These are phyloP conservation scores for Siniperca knerii DNA, from an alignment of 2,113 vertebrate genomes.

Conservation along the genomic window DNA sequence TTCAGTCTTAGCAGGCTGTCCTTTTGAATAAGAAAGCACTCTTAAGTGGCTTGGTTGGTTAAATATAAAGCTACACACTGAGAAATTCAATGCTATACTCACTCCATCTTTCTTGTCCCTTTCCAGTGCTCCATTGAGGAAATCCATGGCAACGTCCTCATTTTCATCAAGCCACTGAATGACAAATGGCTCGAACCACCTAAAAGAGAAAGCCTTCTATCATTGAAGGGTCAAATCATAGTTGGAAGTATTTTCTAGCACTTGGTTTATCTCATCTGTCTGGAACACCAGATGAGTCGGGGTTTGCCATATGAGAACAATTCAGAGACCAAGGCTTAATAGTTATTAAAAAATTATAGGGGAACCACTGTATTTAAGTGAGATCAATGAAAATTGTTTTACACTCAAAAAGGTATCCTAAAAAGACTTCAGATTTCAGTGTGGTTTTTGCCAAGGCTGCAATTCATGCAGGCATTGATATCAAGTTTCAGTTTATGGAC, in stretches of 20 bases:
- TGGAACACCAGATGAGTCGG: neutral
- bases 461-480: constrained; percentile 32
- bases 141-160: constrained; percentile 97
- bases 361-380: neutral
- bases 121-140: constrained; percentile 95
- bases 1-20: neutral
- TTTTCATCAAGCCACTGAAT: constrained; percentile 99
- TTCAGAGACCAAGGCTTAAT: neutral
- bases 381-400: constrained; percentile 24
- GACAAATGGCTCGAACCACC: constrained; percentile 99
- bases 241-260: neutral
- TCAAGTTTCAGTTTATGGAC: constrained; percentile 50
- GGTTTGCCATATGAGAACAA: neutral
- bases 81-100: constrained; percentile 73
- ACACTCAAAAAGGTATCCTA: neutral
- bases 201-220: constrained; percentile 61
- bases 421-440: neutral
- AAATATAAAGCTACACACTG: constrained; percentile 23
- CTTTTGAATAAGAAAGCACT: constrained; percentile 30
- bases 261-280: neutral
- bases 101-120: constrained; percentile 99
- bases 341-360: neutral
- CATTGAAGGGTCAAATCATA: constrained; percentile 7
- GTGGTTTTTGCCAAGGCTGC: constrained; percentile 18
- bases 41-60: constrained; percentile 23